Conservation (phyloP, 1,140 invertebrate genomes). For the Heliconius congener region DNA sequence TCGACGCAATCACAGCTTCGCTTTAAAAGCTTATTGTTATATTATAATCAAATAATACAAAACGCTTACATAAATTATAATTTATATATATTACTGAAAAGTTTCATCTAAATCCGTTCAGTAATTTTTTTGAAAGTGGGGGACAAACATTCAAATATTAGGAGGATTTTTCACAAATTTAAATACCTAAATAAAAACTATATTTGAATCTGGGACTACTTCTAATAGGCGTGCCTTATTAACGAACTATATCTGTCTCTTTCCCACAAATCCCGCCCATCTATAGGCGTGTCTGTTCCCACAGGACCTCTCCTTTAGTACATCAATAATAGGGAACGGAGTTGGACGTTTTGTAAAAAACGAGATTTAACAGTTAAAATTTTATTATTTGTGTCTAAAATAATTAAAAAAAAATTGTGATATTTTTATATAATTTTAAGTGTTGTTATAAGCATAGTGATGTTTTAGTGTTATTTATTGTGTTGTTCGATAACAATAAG, state of each 20-base stretch:
- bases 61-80: too few species aligned
- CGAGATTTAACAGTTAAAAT: background rate
- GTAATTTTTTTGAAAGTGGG: too few species aligned
- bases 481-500: background rate
- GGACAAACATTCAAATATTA: too few species aligned
- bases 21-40: too few species aligned
- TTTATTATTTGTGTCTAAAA: background rate
- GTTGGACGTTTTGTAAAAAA: background rate
- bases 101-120: too few species aligned
- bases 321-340: background rate
- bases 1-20: too few species aligned
- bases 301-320: background rate
- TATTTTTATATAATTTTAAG: too few species aligned
- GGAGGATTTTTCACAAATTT: too few species aligned
- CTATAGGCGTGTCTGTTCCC: slow-evolving; percentile 5
- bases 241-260: background rate
- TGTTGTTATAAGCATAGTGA: background rate
- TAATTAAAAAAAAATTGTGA: too few species aligned
- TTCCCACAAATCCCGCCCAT: background rate
- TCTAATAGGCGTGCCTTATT: background rate
- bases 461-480: background rate
- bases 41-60: too few species aligned
- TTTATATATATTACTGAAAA: too few species aligned
- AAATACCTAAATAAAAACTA: background rate
- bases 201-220: background rate